phyloP scores from a whole-genome alignment of 2,797 vertebrate genomes.

The Centropyge bicolor region DNA sequence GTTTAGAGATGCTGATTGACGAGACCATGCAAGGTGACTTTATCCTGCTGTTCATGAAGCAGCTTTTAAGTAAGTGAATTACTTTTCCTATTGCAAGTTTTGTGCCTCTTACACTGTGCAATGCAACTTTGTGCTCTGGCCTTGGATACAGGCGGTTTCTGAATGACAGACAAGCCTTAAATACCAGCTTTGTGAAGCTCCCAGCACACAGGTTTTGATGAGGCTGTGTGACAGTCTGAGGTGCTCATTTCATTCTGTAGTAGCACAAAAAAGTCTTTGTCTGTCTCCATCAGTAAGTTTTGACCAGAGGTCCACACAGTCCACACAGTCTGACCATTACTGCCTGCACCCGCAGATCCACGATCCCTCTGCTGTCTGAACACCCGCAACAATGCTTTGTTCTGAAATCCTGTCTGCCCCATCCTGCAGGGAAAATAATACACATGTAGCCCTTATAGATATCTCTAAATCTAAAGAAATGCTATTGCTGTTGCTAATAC shows the following conservation, averaged over 20 bases:
- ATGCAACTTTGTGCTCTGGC: background rate
- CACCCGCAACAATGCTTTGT: conserved; percentile 33
- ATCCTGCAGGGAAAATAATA: conserved; percentile 27
- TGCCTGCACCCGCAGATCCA: conserved; percentile 15
- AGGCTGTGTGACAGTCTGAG: conserved; percentile 18
- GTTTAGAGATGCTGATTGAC: background rate
- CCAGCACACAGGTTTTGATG: conserved; percentile 14
- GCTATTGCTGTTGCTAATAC: conserved; percentile 2
- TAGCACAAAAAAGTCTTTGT: conserved; percentile 41
- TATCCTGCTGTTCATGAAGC: conserved; percentile 8
- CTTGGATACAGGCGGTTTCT: conserved; percentile 3
- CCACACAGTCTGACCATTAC: conserved; percentile 28
- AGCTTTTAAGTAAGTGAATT: conserved; percentile 15
- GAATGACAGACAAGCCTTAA: conserved; percentile 2
- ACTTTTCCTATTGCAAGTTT: background rate
- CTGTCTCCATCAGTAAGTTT: conserved; percentile 27
- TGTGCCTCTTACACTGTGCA: background rate
- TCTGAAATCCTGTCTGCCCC: conserved; percentile 40
- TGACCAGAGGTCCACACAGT: conserved; percentile 29
- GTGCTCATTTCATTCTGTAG: conserved; percentile 27
- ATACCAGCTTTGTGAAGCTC: conserved; percentile 22
- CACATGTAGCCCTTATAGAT: conserved; percentile 9
- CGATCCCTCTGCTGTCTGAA: conserved; percentile 21
- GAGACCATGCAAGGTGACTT: background rate
- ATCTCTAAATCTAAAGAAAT: conserved; percentile 20